phyloP scores from a whole-genome alignment of 2,113 vertebrate species.

The Epinephelus cyanopodus region DNA sequence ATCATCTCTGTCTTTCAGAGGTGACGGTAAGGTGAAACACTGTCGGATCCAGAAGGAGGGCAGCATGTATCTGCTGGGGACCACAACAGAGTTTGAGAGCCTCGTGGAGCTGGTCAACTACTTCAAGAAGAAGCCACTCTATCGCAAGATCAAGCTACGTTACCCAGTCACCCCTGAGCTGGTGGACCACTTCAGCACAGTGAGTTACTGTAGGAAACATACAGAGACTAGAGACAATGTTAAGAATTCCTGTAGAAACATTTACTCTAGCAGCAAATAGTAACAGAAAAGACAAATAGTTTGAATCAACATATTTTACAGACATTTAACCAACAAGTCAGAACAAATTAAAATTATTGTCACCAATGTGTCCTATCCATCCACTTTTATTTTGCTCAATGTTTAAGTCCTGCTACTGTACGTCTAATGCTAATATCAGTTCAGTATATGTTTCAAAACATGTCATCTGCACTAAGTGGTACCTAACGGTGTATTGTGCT shows the following conservation, averaged over 20 bases:
- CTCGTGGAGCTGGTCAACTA: conserved; percentile 94
- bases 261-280: too few species aligned
- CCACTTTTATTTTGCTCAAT: not conserved
- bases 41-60: conserved; percentile 95
- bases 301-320: too few species aligned
- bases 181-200: conserved; percentile 90
- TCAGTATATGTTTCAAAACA: not conserved
- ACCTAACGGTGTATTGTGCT: conserved; percentile 24
- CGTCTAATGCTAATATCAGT: not conserved
- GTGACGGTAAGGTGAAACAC: conserved; percentile 95
- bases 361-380: too few species aligned
- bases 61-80: conserved; percentile 90
- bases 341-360: not conserved
- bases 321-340: not conserved
- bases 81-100: conserved; percentile 94
- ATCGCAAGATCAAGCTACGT: conserved; percentile 95
- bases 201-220: conserved; percentile 66
- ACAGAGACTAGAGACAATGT: not conserved
- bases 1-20: conserved; percentile 81
- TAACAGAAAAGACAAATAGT: too few species aligned
- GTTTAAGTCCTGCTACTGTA: not conserved
- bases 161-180: conserved; percentile 95
- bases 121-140: conserved; percentile 92
- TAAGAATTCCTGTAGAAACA: not conserved
- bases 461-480: not conserved